Evolutionary conservation across 2,888 invertebrate genomes (phyloP), one percentile per base, ranked within the genome.

Genomic region (Choreutis nemorana): DNA sequence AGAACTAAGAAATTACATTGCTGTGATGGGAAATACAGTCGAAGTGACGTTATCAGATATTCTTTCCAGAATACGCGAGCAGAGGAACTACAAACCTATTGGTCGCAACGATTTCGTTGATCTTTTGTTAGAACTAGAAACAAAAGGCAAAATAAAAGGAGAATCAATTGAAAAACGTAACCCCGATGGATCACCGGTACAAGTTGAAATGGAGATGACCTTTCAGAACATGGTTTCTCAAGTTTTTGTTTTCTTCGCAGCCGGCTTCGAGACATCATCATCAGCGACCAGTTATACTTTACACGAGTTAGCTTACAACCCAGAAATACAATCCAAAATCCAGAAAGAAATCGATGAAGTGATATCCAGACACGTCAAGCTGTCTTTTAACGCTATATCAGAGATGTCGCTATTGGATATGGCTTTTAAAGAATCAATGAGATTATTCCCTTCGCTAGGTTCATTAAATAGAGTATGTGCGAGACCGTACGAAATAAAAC

Each of bases 201-300:
- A 27, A 8, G 41, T 41, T 2, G 34, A 40, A 4, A 30, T 44
- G 31, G 44, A 42, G 14, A 30, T 41, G 29, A 37, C 37, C 18
- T 26, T 41, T 5, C 20, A 41, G 14, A 35, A 41, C 25, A 39
- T 44, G 23, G 42, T 44, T 3, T 48, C 50, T 10, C 48, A 52
- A 29, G 39, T 50, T 7, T 52, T 49, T 18, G 33, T 49, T 2
- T 47, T 53, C 26, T 41, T 51, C 14, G 35, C 40, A 2, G 52
- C 47, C 9, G 55, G 53, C 1, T 52, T 48, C 15, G 55, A 55
- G 33, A 51, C 53, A 0, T 49, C 53, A 1, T 45, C 55, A 2
- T 43, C 45, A 1, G 40, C 46, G 0, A 50, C 63, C 8, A 58
- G 59, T 33, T 57, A 42, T 20, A 40, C 42, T 7, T 30, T 47